Base-by-base conservation (phyloP, 1,140 invertebrate species). In the Rhagoletis zephyria region DNA sequence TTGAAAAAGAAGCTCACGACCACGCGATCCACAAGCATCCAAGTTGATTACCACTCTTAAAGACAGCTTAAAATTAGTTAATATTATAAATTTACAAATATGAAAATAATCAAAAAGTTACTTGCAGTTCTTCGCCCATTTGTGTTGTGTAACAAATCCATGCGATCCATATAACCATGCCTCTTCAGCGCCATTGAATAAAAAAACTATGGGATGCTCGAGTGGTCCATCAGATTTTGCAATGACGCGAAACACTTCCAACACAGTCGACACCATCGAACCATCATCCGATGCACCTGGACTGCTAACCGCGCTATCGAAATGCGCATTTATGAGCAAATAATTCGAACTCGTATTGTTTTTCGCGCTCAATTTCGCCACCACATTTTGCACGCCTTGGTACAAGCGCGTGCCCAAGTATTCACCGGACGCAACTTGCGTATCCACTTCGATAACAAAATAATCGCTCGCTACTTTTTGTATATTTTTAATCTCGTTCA, bases 131-230 rank as follows among this genome's bases (percentile, higher is more conserved):
- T 95, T 95, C 3, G 97, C 96, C 98, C 98, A 99, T 89, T 94
- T 95, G 94, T 99, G 98, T 93, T 97, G 95, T 0, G 97, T 98
- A 89, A 99, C 97, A 92, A 99, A 99, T 59, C 97, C 98, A 94
- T 99, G 98, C 74, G 97, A 97, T 59, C 95, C 98, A 95, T 96
- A 97, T 91, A 98, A 93, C 88, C 97, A 95, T 94, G 97, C 98
- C 94, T 98, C 98, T 94, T 98, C 98, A 65, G 97, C 98, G 70
- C 98, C 97, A 93, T 98, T 98, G 90, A 98, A 97, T 65, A 98
- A 94, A 91, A 98, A 97, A 59, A 98, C 94, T 85, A 98, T 95
- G 90, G 96, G 95, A 93, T 97, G 95, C 81, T 93, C 93, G 87
- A 97, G 93, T 9, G 95, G 94, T 60, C 93, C 93, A 42, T 94